Evolutionary conservation across 1,140 invertebrate species (phyloP).

Genomic region (Dreissena polymorpha): DNA sequence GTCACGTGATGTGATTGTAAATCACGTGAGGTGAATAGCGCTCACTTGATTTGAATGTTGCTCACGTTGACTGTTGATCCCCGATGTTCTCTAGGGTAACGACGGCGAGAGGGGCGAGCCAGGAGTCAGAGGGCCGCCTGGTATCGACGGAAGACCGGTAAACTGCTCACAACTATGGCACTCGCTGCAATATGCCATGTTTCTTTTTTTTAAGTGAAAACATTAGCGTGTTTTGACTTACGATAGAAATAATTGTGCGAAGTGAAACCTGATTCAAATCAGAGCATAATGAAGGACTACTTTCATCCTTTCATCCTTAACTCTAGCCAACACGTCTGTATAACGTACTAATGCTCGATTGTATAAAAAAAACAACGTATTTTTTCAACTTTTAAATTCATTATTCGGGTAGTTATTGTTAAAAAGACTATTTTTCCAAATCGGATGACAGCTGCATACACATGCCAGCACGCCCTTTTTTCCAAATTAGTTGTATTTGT

Average conservation of each 20-base stretch:
- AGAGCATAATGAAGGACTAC: no score
- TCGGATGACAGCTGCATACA: no score
- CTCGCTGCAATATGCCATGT: background rate
- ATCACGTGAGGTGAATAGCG: background rate
- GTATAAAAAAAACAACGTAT: no score
- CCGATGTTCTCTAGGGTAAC: conserved; percentile 8
- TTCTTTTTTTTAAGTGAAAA: background rate
- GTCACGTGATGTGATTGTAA: background rate
- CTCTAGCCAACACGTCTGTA: no score
- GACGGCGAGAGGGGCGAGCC: conserved; percentile 26
- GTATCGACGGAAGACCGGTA: conserved; percentile 32
- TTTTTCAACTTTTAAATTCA: no score
- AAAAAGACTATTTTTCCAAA: no score
- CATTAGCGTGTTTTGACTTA: background rate
- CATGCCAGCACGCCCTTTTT: no score
- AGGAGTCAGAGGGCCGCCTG: conserved; percentile 11
- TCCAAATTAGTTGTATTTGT: no score
- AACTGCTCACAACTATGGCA: background rate
- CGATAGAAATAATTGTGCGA: background rate
- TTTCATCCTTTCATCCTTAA: no score
- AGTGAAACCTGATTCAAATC: no score
- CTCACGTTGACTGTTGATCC: background rate
- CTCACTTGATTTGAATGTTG: background rate
- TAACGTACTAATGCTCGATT: no score
- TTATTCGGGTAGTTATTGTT: no score